Conservation (phyloP, 1,140 invertebrate species). For the Samia ricini region DNA sequence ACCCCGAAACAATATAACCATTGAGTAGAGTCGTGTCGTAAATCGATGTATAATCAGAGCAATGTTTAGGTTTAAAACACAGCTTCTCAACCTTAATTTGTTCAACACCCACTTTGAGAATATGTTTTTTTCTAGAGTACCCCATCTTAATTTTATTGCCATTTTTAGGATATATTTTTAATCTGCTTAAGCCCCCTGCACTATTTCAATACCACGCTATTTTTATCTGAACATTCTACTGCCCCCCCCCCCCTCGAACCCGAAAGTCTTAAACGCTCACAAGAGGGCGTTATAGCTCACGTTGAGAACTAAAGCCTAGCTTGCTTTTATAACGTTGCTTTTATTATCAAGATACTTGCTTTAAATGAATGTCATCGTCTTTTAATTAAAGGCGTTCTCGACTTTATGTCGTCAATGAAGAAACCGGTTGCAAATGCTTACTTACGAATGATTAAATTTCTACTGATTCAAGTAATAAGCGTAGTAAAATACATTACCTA, state of each 20-base stretch:
- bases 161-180: too few relatives aligned
- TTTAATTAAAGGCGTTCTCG: conserved; percentile 24
- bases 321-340: conserved; percentile 11
- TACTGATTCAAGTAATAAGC: background rate
- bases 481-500: background rate
- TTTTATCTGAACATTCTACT: too few relatives aligned
- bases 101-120: too few relatives aligned
- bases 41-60: conserved; percentile 18
- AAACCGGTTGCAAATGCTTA: conserved; percentile 15
- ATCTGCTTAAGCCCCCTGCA: too few relatives aligned
- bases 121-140: too few relatives aligned
- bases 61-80: background rate
- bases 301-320: conserved; percentile 16
- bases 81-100: too few relatives aligned
- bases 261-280: too few relatives aligned
- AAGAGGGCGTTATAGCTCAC: too few relatives aligned
- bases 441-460: conserved; percentile 22
- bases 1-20: too few relatives aligned
- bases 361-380: conserved; percentile 24
- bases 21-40: conserved; percentile 15
- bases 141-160: too few relatives aligned
- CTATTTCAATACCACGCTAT: too few relatives aligned
- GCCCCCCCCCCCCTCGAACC: too few relatives aligned
- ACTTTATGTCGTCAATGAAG: conserved; percentile 20
- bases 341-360: conserved; percentile 21